phyloP scores from a whole-genome alignment of 1,140 invertebrate species.

The Neelides sp. region DNA sequence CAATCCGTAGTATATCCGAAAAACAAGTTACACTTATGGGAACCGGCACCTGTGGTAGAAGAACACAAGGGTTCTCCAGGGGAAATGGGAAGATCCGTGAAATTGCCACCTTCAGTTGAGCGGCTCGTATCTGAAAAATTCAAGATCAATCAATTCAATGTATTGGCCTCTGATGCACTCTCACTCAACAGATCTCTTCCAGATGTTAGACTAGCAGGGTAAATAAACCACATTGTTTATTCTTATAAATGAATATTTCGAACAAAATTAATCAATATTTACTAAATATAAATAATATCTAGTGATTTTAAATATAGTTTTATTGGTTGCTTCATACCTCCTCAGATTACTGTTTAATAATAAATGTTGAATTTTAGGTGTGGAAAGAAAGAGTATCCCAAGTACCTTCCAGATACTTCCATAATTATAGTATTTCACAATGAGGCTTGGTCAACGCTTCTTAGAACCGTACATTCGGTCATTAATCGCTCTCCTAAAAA shows the following conservation, averaged over 20 bases:
- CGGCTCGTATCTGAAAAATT: constrained; percentile 85
- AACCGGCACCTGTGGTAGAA: constrained; percentile 51
- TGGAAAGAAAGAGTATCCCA: constrained; percentile 60
- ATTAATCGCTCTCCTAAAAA: constrained; percentile 79
- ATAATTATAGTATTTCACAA: constrained; percentile 97
- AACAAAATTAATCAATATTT: neutral
- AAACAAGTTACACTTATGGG: constrained; percentile 53
- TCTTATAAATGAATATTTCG: neutral
- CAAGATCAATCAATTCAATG: constrained; percentile 96
- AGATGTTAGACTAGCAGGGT: constrained; percentile 85
- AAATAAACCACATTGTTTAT: constrained; percentile 40
- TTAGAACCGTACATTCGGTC: constrained; percentile 91
- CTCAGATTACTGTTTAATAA: neutral
- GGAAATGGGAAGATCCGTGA: constrained; percentile 78
- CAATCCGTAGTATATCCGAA: constrained; percentile 18
- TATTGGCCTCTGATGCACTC: constrained; percentile 94
- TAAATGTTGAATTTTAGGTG: constrained; percentile 44
- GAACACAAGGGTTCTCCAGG: constrained; percentile 60
- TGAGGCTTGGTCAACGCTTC: constrained; percentile 90
- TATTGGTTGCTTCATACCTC: too few relatives aligned
- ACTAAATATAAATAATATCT: neutral
- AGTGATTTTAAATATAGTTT: neutral
- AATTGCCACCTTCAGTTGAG: constrained; percentile 69
- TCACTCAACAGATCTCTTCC: constrained; percentile 87
- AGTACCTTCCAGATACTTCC: constrained; percentile 69